These are phyloP conservation scores for Cydia amplana DNA, from an alignment of 1,140 invertebrate genomes.

Conservation along the genomic window DNA sequence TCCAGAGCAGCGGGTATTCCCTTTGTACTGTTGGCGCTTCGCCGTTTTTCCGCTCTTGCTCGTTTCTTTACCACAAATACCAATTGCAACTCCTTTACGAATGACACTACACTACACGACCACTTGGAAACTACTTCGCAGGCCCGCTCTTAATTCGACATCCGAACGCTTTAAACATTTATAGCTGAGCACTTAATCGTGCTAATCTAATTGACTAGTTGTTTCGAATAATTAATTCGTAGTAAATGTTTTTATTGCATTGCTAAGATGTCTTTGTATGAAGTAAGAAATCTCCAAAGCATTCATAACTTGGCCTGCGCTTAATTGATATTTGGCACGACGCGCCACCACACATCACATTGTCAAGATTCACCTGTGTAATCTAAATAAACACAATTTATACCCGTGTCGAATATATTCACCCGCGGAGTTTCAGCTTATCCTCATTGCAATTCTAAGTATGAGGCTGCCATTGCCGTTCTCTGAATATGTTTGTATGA, in stretches of 20 bases:
- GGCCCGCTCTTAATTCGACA: neutral
- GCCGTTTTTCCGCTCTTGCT: slow-evolving; percentile 53
- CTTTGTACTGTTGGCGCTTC: slow-evolving; percentile 56
- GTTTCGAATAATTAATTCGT: too few relatives aligned
- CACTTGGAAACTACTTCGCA: slow-evolving; percentile 7
- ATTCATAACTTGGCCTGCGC: neutral
- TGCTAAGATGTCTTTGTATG: neutral
- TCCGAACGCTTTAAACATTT: neutral
- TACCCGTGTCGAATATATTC: slow-evolving; percentile 26
- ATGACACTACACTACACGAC: slow-evolving; percentile 36
- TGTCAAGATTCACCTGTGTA: neutral
- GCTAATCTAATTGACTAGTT: too few relatives aligned
- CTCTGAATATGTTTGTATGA: slow-evolving; percentile 59
- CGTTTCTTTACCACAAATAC: slow-evolving; percentile 53
- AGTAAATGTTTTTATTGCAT: too few relatives aligned
- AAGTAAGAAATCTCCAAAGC: neutral
- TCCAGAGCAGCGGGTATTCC: slow-evolving; percentile 46
- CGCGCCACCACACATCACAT: neutral
- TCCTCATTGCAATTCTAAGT: slow-evolving; percentile 60
- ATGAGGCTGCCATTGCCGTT: slow-evolving; percentile 46
- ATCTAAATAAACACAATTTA: slow-evolving; percentile 26
- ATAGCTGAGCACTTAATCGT: neutral
- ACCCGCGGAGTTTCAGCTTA: slow-evolving; percentile 32
- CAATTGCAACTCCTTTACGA: slow-evolving; percentile 44
- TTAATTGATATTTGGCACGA: slow-evolving; percentile 19